Evolutionary conservation across 1,140 invertebrate genomes (phyloP), one percentile per base, ranked within the genome.

Genomic region (Drosophila mojavensis): DNA sequence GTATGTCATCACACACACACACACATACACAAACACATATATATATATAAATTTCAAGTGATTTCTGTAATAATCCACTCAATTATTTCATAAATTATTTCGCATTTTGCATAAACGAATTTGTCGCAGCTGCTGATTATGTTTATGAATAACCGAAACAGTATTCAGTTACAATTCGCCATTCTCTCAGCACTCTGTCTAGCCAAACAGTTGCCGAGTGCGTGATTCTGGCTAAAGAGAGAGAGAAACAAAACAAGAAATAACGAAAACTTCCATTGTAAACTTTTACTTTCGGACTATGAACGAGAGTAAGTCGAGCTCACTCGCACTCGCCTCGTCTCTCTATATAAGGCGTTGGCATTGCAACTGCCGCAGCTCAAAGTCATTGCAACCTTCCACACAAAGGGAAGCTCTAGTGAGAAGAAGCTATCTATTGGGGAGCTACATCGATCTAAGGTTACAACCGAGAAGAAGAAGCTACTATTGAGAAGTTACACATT

Each of bases 181-280:
- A 24, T 24, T 24, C 20, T 24, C 20, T 3, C 20, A 24, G 20
- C 1, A 3, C 55, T 43, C 58, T 53, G 65, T 41, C 59, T 55
- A 41, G 48, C 41, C 30, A 54, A 69, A 69, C 66, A 69, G 59
- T 62, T 69, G 66, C 30, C n/a, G 66, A 39, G 28, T 30, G 11
- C 20, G 4, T 20, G 28, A 17, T 61, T 61, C 48, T 15, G 28
- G 54, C 30, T 43, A 51, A 64, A n/a, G 28, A 28, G 4, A 53
- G 5, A 17, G 17, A 17, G 17, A 17, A 17, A 17, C 17, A 17
- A 17, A 17, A 17, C 17, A 17, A 17, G 17, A 17, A 17, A 17
- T 17, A 17, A 17, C 17, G 17, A 17, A 17, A 17, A 17, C 17
- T 17, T 17, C 17, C 17, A 24, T 24, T 24, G 20, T 24, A 24